Conservation (phyloP, 2,888 invertebrate species). For the Lottia gigantea region DNA sequence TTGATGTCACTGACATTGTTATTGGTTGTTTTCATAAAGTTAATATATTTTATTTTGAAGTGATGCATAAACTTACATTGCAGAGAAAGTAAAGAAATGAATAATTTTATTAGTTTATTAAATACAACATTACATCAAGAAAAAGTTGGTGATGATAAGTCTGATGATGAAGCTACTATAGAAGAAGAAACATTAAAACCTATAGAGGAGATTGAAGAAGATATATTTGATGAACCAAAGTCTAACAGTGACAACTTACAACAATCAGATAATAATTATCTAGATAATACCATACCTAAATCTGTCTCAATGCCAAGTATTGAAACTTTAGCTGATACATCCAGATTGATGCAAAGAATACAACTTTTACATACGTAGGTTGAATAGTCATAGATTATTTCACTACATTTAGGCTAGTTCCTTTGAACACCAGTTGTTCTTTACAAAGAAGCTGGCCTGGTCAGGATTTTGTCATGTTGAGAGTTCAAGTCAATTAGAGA, state of each 20-base stretch:
- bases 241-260: neutral
- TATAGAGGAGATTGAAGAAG: conserved; percentile 22
- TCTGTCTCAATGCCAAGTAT: conserved; percentile 58
- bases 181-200: conserved; percentile 15
- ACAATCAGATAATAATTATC: neutral
- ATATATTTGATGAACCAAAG: conserved; percentile 25
- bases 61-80: neutral
- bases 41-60: no score
- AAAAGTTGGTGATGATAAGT: conserved; percentile 51
- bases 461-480: no score
- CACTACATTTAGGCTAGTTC: neutral
- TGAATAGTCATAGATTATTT: neutral
- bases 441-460: no score
- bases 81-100: conserved; percentile 65
- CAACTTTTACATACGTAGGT: conserved; percentile 61
- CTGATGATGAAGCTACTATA: conserved; percentile 35
- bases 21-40: no score
- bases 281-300: conserved; percentile 38
- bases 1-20: no score
- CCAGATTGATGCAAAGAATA: conserved; percentile 63
- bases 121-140: conserved; percentile 60
- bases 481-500: no score
- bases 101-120: conserved; percentile 61
- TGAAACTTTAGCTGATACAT: conserved; percentile 58
- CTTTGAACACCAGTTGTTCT: neutral